Evolutionary conservation across 2,888 invertebrate genomes (phyloP).

Genomic region (Baccha elongata): DNA sequence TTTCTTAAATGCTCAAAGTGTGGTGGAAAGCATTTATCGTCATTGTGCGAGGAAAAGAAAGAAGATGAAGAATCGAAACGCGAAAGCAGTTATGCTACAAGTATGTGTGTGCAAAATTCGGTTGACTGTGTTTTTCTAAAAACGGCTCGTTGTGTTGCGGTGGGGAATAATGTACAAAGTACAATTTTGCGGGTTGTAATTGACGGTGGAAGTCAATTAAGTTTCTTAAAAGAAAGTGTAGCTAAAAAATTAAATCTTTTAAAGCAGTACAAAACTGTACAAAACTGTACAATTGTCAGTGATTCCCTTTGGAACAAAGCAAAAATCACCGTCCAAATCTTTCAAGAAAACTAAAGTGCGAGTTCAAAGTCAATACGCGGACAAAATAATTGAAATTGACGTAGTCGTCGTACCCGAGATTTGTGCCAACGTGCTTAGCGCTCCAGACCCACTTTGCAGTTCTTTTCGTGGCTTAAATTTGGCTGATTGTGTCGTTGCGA

Average conservation of each 20-base stretch:
- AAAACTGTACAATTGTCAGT: conserved; percentile 9
- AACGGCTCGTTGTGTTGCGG: conserved; percentile 29
- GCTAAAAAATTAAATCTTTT: conserved; percentile 11
- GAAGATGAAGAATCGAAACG: neutral
- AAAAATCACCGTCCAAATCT: neutral
- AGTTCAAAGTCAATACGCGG: conserved; percentile 7
- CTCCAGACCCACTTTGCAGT: neutral
- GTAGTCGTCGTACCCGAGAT: conserved; percentile 29
- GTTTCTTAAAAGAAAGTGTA: conserved; percentile 15
- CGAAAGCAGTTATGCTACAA: neutral
- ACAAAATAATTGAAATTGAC: neutral
- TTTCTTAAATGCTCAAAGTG: conserved; percentile 23
- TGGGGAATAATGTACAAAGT: conserved; percentile 4
- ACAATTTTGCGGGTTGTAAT: conserved; percentile 31
- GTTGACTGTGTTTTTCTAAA: conserved; percentile 30
- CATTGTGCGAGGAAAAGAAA: conserved; percentile 22
- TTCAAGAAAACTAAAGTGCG: conserved; percentile 24
- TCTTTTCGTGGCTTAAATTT: conserved; percentile 16
- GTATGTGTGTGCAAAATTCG: conserved; percentile 18
- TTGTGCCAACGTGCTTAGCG: conserved; percentile 23
- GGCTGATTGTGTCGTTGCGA: conserved; percentile 20
- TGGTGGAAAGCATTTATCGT: conserved; percentile 16
- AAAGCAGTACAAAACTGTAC: neutral
- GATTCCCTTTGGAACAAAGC: conserved; percentile 6
- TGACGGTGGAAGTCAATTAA: conserved; percentile 29